phyloP scores from a whole-genome alignment of 2,888 invertebrate genomes.

The Teleiodes luculella region DNA sequence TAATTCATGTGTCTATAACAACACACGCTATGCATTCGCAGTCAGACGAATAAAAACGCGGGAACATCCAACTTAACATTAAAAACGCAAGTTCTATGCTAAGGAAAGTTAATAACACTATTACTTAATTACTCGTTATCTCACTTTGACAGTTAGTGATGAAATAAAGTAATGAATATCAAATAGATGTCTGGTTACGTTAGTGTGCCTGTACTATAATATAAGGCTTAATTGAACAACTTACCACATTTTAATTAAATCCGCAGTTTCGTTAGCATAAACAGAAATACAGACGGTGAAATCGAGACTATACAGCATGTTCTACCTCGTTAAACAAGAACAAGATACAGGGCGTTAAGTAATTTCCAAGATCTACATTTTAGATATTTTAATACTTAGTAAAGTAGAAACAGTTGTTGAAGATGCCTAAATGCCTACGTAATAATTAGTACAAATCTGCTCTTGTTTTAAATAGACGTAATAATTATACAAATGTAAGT shows the following conservation, averaged over 20 bases:
- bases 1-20: constrained; percentile 39
- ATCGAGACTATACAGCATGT: constrained; percentile 31
- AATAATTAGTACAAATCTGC: background rate
- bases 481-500: too few relatives aligned
- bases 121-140: constrained; percentile 36
- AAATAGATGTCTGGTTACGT: background rate
- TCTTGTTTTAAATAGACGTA: too few relatives aligned
- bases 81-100: constrained; percentile 43
- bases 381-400: background rate
- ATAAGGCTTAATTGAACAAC: constrained; percentile 30
- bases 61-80: constrained; percentile 44
- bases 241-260: constrained; percentile 50
- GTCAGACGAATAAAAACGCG: constrained; percentile 48
- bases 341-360: constrained; percentile 10
- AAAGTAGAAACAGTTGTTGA: background rate
- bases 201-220: constrained; percentile 21
- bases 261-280: constrained; percentile 53
- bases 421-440: background rate
- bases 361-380: background rate
- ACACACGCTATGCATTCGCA: constrained; percentile 28
- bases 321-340: constrained; percentile 7
- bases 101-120: constrained; percentile 60
- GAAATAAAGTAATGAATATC: constrained; percentile 11
- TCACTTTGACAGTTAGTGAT: constrained; percentile 40
- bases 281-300: constrained; percentile 44